A percentile compares a stretch with the other conserved stretches of the same genome.
Conservation (phyloP, 2,797 vertebrate species). For the Rallus crepitans region DNA sequence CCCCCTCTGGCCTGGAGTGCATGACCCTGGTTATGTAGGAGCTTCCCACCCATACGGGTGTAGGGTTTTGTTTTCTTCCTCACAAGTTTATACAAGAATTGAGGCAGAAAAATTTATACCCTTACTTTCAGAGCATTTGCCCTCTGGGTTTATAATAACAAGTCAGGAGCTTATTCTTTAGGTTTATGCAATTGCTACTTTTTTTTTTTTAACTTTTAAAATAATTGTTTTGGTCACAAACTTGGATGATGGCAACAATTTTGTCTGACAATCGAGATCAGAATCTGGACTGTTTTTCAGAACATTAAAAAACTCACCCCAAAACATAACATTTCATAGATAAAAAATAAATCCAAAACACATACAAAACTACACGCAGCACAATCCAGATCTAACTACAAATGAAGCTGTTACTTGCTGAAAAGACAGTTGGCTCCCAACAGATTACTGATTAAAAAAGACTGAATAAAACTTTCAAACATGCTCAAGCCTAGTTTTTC, state of each 20-base stretch:
- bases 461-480: constrained; percentile 2
- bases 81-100: neutral
- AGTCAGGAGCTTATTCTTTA: constrained; percentile 21
- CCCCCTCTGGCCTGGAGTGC: neutral
- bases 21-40: neutral
- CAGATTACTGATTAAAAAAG: neutral
- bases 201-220: neutral
- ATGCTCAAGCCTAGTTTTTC: neutral
- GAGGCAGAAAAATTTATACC: neutral
- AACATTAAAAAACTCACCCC: neutral
- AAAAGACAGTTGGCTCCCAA: neutral
- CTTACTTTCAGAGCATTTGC: neutral
- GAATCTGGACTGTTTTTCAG: constrained; percentile 1
- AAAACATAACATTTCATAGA: neutral
- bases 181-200: neutral
- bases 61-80: neutral
- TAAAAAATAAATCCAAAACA: constrained; percentile 15
- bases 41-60: neutral
- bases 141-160: neutral
- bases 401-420: neutral
- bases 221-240: neutral
- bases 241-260: neutral
- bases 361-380: neutral
- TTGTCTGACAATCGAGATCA: neutral
- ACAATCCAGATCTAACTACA: constrained; percentile 18